Evolutionary conservation across 2,113 vertebrate species (phyloP).

Genomic region (Pseudois nayaur): DNA sequence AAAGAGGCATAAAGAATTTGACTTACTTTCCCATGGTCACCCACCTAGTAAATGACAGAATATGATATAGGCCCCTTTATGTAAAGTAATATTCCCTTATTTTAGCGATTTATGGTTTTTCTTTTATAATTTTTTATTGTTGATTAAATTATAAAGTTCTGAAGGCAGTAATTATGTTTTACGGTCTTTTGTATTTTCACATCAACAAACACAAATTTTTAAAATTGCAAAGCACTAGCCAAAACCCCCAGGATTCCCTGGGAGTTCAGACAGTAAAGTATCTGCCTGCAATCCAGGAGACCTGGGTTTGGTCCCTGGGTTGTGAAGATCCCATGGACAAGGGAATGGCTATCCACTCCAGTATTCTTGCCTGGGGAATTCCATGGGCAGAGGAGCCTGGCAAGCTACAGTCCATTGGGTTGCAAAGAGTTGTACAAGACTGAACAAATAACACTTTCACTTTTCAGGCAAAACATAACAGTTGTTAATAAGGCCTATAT

Average conservation of each 20-base stretch:
- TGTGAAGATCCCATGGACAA: neutral
- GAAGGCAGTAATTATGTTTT: neutral
- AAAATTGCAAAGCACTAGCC: neutral
- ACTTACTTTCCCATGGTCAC: neutral
- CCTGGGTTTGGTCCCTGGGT: neutral
- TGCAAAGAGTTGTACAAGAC: neutral
- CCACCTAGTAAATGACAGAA: neutral
- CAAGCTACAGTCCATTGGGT: neutral
- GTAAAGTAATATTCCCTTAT: neutral
- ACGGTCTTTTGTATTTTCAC: neutral
- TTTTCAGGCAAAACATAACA: neutral
- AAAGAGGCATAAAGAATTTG: neutral
- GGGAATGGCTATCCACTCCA: neutral
- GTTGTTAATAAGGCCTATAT: neutral
- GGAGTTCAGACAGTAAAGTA: neutral
- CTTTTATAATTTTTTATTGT: neutral
- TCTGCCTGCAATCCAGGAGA: neutral
- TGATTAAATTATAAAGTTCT: neutral
- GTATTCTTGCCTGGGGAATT: neutral
- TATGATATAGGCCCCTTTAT: neutral
- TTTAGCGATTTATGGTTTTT: neutral
- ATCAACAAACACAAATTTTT: neutral
- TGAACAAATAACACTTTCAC: neutral
- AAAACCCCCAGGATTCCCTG: neutral
- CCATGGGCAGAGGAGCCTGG: neutral